Conservation (phyloP, 1,140 invertebrate genomes). For the Neodiprion fabricii region DNA sequence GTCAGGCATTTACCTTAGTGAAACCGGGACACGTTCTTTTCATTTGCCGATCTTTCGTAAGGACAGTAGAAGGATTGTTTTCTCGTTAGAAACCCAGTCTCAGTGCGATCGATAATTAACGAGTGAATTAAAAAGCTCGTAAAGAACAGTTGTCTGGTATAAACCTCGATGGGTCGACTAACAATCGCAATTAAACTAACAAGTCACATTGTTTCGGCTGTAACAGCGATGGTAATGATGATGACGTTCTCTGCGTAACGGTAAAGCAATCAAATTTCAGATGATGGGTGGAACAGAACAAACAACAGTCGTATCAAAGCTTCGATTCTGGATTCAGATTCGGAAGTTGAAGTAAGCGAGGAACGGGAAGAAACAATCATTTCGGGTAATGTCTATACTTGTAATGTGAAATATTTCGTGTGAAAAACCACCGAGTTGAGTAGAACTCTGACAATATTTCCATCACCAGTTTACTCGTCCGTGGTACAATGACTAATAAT, state of each 20-base stretch:
- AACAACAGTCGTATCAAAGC: conserved; percentile 2
- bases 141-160: too few species aligned
- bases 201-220: not conserved
- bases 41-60: too few species aligned
- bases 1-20: not conserved
- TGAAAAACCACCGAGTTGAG: too few species aligned
- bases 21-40: not conserved
- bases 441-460: too few species aligned
- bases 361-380: not conserved
- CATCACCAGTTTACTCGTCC: too few species aligned
- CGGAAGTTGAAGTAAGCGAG: not conserved
- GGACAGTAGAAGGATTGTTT: too few species aligned
- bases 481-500: too few species aligned
- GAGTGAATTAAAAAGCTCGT: too few species aligned
- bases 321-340: conserved; percentile 5
- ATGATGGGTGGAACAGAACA: not conserved
- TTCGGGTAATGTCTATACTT: not conserved
- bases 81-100: too few species aligned
- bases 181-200: not conserved
- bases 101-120: too few species aligned
- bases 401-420: too few species aligned
- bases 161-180: not conserved
- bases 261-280: not conserved
- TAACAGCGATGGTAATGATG: too few species aligned
- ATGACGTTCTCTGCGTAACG: not conserved